Percentiles rank a stretch among this genome's conserved stretches.
Conservation (phyloP, 2,113 vertebrate genomes). For the Syngnathus scovelli region DNA sequence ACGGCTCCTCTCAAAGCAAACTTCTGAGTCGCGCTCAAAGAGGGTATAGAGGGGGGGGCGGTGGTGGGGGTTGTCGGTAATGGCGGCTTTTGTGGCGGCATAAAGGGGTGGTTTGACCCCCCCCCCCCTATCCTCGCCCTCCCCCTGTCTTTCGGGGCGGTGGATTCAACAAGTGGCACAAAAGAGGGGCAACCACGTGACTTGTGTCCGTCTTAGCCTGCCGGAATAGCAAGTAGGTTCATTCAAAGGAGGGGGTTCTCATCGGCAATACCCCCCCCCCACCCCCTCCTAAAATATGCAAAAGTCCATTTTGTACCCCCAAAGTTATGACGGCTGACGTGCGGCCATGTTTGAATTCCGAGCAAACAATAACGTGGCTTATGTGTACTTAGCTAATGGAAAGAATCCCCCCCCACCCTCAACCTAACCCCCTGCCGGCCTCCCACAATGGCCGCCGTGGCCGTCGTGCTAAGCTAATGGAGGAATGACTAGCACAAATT, state of each 20-base stretch:
- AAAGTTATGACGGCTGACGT: constrained; percentile 28
- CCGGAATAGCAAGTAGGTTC: constrained; percentile 64
- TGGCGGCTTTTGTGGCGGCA: constrained; percentile 63
- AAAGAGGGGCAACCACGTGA: constrained; percentile 64
- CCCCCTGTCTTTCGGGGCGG: constrained; percentile 32
- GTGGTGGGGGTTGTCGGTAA: constrained; percentile 57
- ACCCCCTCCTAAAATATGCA: background rate
- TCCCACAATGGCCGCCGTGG: constrained; percentile 57
- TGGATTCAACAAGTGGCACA: constrained; percentile 73
- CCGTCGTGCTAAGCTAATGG: constrained; percentile 59
- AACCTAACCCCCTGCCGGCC: constrained; percentile 52
- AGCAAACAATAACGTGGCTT: constrained; percentile 70
- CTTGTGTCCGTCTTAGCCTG: constrained; percentile 60
- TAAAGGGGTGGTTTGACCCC: constrained; percentile 58
- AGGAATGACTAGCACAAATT: constrained; percentile 35
- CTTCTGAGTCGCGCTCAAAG: constrained; percentile 49
- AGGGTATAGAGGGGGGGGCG: background rate
- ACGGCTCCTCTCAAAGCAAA: constrained; percentile 48
- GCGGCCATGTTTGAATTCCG: constrained; percentile 45
- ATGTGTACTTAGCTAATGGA: constrained; percentile 72
- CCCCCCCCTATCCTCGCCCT: constrained; percentile 30
- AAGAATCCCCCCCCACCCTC: constrained; percentile 41
- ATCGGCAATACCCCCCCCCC: background rate
- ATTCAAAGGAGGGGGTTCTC: constrained; percentile 26
- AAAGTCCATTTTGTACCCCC: background rate